phyloP scores from a whole-genome alignment of 2,888 invertebrate species.

The Serripes groenlandicus region DNA sequence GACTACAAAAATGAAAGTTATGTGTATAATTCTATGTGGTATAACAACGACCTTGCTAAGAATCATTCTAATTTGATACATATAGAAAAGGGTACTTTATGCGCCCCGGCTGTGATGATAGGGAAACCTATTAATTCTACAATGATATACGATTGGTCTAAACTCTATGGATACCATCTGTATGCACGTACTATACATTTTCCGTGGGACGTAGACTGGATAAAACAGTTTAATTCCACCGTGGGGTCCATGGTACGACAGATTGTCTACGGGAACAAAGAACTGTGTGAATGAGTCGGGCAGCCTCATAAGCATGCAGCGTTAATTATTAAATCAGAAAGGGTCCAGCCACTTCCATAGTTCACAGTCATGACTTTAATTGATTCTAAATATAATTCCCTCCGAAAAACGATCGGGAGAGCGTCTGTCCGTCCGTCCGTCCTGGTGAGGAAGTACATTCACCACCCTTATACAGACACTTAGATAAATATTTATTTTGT shows the following conservation, averaged over 20 bases:
- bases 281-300: constrained; percentile 13
- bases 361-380: too few relatives aligned
- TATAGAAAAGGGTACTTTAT: background rate
- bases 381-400: too few relatives aligned
- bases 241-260: constrained; percentile 26
- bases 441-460: too few relatives aligned
- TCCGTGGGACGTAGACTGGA: constrained; percentile 22
- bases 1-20: constrained; percentile 18
- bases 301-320: background rate
- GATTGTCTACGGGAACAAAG: constrained; percentile 33
- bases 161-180: background rate
- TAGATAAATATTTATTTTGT: too few relatives aligned
- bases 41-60: constrained; percentile 3
- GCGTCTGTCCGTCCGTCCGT: too few relatives aligned
- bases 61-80: background rate
- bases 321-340: too few relatives aligned
- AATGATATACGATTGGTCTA: constrained; percentile 12
- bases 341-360: too few relatives aligned
- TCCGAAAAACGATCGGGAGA: too few relatives aligned
- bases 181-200: constrained; percentile 16
- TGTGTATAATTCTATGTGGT: constrained; percentile 23
- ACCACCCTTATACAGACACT: too few relatives aligned
- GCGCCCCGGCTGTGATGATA: background rate
- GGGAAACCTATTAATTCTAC: constrained; percentile 1
- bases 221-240: constrained; percentile 23